Evolutionary conservation across 2,888 invertebrate species (phyloP), one percentile per base, ranked within the genome.

Genomic region (Chesias legatella): DNA sequence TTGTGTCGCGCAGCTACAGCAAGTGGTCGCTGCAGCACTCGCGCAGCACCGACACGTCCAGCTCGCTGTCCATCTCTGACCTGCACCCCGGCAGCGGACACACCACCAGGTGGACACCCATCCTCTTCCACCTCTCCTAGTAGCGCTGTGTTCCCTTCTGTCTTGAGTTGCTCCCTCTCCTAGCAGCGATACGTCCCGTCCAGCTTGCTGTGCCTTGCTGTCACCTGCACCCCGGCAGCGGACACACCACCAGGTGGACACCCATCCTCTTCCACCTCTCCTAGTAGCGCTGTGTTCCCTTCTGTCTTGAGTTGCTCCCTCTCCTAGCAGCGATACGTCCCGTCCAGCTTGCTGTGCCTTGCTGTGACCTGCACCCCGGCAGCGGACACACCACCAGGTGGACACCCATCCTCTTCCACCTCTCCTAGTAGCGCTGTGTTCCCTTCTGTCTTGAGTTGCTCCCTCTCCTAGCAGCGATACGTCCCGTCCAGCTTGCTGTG

Each of bases 21-120:
- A 78, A 76, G 78, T 59, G 61, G 68, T 83, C 85, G 76, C 80
- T 86, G 78, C 85, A 83, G 68, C 85, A 82, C 78, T 78, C 78
- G 71, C 81, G 85, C 75, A 74, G 77, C 58, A 65, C 76, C 34
- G 82, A 83, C 51, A 77, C 82, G 3, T 73, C 74, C 51, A 63
- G 77, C 75, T 77, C 79, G 67, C 78, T 73, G 38, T 73, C 77
- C 54, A 59, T 59, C 66, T 57, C 64, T 46, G 73, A 68, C 64
- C 70, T 51, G 69, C 74, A 64, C 58, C 71, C 73, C 54, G 44
- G 43, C 57, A 64, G 68, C 66, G 67, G 58, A 31, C 64, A 49
- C 67, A 49, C 62, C 67, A 58, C 74, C 75, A 76, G 75, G 74
- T 77, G 53, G 46, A 22, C 11, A 26, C 25, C 7, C 13, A 2